A percentile compares a stretch with the other conserved stretches of the same genome.
phyloP scores from a whole-genome alignment of 2,113 vertebrate genomes.

The Ancistrus triradiatus region DNA sequence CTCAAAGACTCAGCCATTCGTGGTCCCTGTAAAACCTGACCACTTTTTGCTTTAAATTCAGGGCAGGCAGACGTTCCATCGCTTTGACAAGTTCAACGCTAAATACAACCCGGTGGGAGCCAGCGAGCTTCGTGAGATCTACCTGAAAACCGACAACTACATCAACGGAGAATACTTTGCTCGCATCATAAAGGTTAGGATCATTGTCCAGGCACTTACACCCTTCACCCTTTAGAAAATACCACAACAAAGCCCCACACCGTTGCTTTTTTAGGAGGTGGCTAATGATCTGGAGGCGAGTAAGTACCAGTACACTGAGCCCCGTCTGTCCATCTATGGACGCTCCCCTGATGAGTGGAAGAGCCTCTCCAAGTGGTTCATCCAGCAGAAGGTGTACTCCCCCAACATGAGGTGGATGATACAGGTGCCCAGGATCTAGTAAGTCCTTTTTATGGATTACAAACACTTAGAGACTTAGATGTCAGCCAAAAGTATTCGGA shows the following conservation, averaged over 20 bases:
- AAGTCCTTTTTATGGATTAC: conserved; percentile 55
- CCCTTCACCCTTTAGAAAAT: no score
- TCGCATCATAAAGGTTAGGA: conserved; percentile 92
- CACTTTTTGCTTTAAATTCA: conserved; percentile 50
- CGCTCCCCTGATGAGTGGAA: conserved; percentile 83
- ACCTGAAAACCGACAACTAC: conserved; percentile 92
- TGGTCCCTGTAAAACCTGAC: no score
- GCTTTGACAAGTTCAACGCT: conserved; percentile 99
- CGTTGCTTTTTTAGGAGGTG: conserved; percentile 79
- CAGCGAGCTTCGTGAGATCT: conserved; percentile 92
- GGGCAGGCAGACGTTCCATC: conserved; percentile 97
- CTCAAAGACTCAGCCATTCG: no score
- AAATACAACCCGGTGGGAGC: conserved; percentile 98
- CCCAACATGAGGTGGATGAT: conserved; percentile 97
- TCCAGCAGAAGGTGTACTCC: conserved; percentile 90
- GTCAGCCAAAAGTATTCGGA: no score
- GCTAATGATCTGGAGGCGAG: conserved; percentile 89
- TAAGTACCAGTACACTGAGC: conserved; percentile 93
- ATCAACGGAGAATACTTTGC: conserved; percentile 95
- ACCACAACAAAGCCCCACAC: no score
- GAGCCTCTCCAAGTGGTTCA: conserved; percentile 86
- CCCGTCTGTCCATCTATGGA: conserved; percentile 91
- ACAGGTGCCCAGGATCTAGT: conserved; percentile 97
- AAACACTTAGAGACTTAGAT: background rate
- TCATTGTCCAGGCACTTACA: no score